These are phyloP conservation scores for Poicephalus gulielmi DNA, from an alignment of 2,113 vertebrate species.

Conservation along the genomic window DNA sequence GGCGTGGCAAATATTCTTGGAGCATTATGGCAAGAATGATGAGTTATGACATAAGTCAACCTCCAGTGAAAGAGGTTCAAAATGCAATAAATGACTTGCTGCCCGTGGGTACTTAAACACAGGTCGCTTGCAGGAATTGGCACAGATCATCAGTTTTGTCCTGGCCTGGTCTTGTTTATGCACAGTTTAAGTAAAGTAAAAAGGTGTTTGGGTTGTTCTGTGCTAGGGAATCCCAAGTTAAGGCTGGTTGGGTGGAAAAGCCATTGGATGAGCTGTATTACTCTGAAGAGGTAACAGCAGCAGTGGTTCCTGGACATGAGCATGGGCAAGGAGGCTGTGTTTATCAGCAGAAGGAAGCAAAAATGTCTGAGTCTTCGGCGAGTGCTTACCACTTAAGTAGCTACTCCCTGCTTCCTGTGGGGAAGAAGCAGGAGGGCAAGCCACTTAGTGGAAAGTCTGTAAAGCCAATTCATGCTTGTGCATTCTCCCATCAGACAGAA, in stretches of 20 bases:
- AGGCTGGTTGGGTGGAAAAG: not conserved
- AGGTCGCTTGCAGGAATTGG: rapidly evolving
- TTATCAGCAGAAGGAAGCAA: not conserved
- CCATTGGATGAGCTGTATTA: rapidly evolving
- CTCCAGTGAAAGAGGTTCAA: not conserved
- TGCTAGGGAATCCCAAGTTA: not conserved
- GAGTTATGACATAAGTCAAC: not conserved
- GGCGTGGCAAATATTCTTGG: rapidly evolving
- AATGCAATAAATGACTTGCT: rapidly evolving
- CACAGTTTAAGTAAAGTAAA: not conserved
- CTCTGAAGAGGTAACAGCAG: rapidly evolving
- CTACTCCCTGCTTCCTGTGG: not conserved
- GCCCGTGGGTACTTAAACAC: rapidly evolving
- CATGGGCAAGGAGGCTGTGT: rapidly evolving
- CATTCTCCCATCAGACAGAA: not conserved
- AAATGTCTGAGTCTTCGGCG: not conserved
- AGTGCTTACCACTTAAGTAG: rapidly evolving
- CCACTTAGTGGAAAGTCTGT: rapidly evolving
- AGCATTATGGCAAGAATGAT: rapidly evolving
- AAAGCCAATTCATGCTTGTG: rapidly evolving
- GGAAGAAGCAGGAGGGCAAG: not conserved
- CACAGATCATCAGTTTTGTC: rapidly evolving
- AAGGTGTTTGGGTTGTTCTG: rapidly evolving
- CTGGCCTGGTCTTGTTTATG: not conserved
- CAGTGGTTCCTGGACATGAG: rapidly evolving